Conservation (phyloP, 2,888 invertebrate species). For the Globia sparganii region DNA sequence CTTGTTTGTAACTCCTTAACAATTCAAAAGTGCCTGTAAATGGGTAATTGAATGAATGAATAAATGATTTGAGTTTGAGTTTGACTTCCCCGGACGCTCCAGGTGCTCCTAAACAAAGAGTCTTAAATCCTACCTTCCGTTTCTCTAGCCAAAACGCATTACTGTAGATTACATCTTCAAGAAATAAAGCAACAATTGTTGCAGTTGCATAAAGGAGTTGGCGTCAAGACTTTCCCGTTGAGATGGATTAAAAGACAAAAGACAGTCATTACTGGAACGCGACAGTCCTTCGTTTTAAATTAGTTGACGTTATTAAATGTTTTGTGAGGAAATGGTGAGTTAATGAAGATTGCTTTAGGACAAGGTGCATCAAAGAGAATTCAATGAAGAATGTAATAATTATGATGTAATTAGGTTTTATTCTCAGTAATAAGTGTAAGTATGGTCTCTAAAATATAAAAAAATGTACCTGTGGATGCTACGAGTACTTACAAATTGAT, state of each 20-base stretch:
- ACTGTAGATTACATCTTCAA: slow-evolving; percentile 29
- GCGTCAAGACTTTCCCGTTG: slow-evolving; percentile 21
- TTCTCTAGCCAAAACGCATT: slow-evolving; percentile 23
- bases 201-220: slow-evolving; percentile 43
- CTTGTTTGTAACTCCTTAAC: not conserved
- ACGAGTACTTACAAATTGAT: too few relatives aligned
- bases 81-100: too few relatives aligned
- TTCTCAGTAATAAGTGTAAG: not conserved
- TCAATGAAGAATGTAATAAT: not conserved
- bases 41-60: not conserved
- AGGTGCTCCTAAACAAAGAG: not conserved
- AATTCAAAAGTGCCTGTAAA: not conserved
- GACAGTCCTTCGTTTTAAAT: slow-evolving; percentile 41
- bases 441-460: not conserved
- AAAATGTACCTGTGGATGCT: not conserved
- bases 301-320: slow-evolving; percentile 41
- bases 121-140: not conserved
- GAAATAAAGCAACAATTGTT: slow-evolving; percentile 40
- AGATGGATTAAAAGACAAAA: slow-evolving; percentile 47
- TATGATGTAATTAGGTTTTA: not conserved
- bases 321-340: slow-evolving; percentile 9
- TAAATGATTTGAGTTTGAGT: not conserved
- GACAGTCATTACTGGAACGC: slow-evolving; percentile 20
- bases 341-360: slow-evolving; percentile 14
- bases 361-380: not conserved